phyloP scores from a whole-genome alignment of 2,888 invertebrate species.

The Bellardia bayeri region DNA sequence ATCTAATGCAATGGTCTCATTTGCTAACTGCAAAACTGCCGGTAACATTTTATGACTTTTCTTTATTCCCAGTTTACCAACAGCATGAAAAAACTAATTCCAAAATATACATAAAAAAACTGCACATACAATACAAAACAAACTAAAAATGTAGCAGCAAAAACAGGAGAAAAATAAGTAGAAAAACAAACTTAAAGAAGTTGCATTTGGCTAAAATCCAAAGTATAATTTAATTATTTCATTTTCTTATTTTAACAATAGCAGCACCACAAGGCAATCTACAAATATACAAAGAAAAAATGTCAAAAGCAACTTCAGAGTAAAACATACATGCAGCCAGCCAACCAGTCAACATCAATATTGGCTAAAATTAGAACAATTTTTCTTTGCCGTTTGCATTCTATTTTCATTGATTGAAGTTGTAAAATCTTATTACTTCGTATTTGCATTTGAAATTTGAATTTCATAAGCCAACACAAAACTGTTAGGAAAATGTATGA shows the following conservation, averaged over 20 bases:
- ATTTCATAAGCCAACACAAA: slow-evolving; percentile 23
- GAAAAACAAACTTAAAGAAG: background rate
- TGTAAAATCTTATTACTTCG: slow-evolving; percentile 57
- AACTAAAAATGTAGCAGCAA: background rate
- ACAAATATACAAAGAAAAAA: background rate
- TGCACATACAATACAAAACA: background rate
- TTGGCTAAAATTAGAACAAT: slow-evolving; percentile 33
- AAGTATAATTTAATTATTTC: slow-evolving; percentile 65
- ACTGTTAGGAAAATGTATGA: background rate
- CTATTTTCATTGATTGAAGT: slow-evolving; percentile 39
- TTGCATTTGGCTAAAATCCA: slow-evolving; percentile 58
- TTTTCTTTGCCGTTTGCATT: background rate
- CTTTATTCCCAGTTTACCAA: background rate
- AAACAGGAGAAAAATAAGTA: background rate
- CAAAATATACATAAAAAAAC: background rate
- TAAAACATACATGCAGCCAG: background rate
- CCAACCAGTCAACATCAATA: background rate
- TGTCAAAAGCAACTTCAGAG: background rate
- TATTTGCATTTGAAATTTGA: slow-evolving; percentile 27
- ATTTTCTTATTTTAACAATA: slow-evolving; percentile 21
- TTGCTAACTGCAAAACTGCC: no score
- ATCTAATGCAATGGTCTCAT: no score
- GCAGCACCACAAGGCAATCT: background rate
- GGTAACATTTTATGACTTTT: slow-evolving; percentile 1
- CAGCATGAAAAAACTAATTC: background rate